These are phyloP conservation scores for Apoda limacodes DNA, from an alignment of 2,888 invertebrate genomes.

Conservation along the genomic window DNA sequence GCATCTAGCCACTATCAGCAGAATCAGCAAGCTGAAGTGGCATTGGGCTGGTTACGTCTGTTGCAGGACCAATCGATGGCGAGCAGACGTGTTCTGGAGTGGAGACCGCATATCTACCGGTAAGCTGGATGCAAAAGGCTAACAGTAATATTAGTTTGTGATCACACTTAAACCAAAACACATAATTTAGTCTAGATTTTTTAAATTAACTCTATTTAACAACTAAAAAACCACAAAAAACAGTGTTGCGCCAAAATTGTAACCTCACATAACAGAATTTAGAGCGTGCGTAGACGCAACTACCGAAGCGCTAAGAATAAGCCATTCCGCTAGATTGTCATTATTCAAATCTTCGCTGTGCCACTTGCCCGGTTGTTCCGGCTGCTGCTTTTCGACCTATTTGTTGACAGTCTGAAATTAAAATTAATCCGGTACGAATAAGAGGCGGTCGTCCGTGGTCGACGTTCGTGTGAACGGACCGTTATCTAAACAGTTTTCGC, in stretches of 20 bases:
- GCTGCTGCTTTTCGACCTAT: slow-evolving; percentile 61
- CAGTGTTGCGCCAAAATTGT: too few relatives aligned
- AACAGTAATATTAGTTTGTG: slow-evolving; percentile 1
- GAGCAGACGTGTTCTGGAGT: too few relatives aligned
- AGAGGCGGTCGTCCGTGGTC: slow-evolving; percentile 59
- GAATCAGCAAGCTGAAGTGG: too few relatives aligned
- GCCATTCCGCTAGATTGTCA: slow-evolving; percentile 63
- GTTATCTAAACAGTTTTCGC: slow-evolving; percentile 52
- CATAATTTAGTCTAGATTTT: not conserved
- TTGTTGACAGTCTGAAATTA: slow-evolving; percentile 60
- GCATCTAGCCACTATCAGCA: too few relatives aligned
- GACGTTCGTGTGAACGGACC: slow-evolving; percentile 63
- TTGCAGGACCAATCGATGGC: too few relatives aligned
- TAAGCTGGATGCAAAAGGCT: too few relatives aligned
- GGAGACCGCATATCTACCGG: too few relatives aligned
- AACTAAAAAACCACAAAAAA: slow-evolving; percentile 29
- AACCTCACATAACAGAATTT: slow-evolving; percentile 23
- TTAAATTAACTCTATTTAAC: slow-evolving; percentile 24
- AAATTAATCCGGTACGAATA: slow-evolving; percentile 61
- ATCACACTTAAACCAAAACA: not conserved
- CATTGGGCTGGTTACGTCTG: too few relatives aligned
- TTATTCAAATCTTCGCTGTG: slow-evolving; percentile 67
- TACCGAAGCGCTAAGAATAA: slow-evolving; percentile 58
- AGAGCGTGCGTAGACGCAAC: slow-evolving; percentile 31
- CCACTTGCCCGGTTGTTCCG: slow-evolving; percentile 66